Evolutionary conservation across 1,140 invertebrate species (phyloP).

Genomic region (Holotrichia oblita): DNA sequence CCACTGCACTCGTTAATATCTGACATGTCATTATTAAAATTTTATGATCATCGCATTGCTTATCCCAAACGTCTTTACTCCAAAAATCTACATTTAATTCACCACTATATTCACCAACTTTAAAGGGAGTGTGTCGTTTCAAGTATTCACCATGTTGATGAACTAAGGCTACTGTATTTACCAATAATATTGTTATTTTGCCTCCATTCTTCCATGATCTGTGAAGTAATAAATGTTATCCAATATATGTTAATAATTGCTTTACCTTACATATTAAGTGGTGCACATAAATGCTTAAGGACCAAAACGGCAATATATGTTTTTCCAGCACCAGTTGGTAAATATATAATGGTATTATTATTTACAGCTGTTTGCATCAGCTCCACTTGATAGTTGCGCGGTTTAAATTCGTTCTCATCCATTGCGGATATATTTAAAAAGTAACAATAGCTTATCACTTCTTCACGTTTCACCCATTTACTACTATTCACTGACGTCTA

Average conservation of each 20-base stretch:
- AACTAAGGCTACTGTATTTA: slow-evolving; percentile 83
- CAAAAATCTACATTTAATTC: slow-evolving; percentile 76
- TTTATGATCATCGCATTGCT: slow-evolving; percentile 73
- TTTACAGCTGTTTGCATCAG: slow-evolving; percentile 78
- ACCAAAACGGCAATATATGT: slow-evolving; percentile 91
- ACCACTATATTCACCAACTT: slow-evolving; percentile 65
- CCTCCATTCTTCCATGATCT: slow-evolving; percentile 71
- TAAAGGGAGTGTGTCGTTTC: slow-evolving; percentile 67
- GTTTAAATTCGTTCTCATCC: slow-evolving; percentile 39
- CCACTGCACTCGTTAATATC: slow-evolving; percentile 67
- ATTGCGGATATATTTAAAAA: too few relatives aligned
- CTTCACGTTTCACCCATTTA: too few relatives aligned
- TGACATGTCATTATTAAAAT: slow-evolving; percentile 89
- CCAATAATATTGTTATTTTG: slow-evolving; percentile 78
- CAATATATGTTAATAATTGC: not conserved
- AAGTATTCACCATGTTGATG: slow-evolving; percentile 79
- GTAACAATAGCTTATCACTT: too few relatives aligned
- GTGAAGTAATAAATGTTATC: slow-evolving; percentile 40
- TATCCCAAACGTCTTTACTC: slow-evolving; percentile 70
- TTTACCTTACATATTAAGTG: slow-evolving; percentile 48
- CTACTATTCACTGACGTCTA: too few relatives aligned
- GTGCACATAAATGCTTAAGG: slow-evolving; percentile 71
- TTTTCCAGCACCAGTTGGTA: slow-evolving; percentile 90
- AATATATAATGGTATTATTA: slow-evolving; percentile 86
- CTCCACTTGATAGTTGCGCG: slow-evolving; percentile 74